A percentile compares a stretch with the other conserved stretches of the same genome.
Evolutionary conservation across 1,140 invertebrate species (phyloP).

Genomic region (Patella vulgata): DNA sequence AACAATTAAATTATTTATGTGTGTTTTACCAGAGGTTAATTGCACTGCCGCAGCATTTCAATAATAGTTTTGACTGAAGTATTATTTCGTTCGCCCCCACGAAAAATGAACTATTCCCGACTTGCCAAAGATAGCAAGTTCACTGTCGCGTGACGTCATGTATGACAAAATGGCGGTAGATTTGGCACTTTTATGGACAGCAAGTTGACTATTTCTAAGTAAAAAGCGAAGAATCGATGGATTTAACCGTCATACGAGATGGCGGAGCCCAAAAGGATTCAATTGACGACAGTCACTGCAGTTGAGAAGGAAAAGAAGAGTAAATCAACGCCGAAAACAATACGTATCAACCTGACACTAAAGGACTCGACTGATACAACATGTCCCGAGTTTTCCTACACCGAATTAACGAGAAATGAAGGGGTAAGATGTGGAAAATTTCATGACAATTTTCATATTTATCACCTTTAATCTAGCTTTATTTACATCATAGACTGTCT

Average conservation of each 20-base stretch:
- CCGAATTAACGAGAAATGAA: constrained; percentile 72
- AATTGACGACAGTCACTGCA: constrained; percentile 66
- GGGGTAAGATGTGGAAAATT: constrained; percentile 71
- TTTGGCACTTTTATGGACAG: constrained; percentile 30
- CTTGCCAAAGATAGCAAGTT: constrained; percentile 6
- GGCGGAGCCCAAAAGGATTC: constrained; percentile 71
- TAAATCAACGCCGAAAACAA: constrained; percentile 69
- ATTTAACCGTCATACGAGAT: constrained; percentile 50
- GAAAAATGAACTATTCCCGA: too few relatives aligned
- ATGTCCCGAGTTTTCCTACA: constrained; percentile 76
- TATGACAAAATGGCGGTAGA: constrained; percentile 49
- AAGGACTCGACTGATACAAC: constrained; percentile 74
- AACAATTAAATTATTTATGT: too few relatives aligned
- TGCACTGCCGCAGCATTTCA: too few relatives aligned
- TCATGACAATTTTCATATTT: constrained; percentile 8
- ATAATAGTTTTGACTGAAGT: too few relatives aligned
- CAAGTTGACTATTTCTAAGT: constrained; percentile 22
- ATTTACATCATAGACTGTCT: background rate
- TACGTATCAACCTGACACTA: constrained; percentile 72
- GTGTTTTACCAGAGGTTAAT: too few relatives aligned
- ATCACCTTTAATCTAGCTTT: background rate
- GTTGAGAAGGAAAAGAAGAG: constrained; percentile 62
- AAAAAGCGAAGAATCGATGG: constrained; percentile 18
- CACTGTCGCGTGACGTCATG: constrained; percentile 40
- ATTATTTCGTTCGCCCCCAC: too few relatives aligned